Conservation (phyloP, 2,113 vertebrate genomes). For the Poeciliopsis retropinna region DNA sequence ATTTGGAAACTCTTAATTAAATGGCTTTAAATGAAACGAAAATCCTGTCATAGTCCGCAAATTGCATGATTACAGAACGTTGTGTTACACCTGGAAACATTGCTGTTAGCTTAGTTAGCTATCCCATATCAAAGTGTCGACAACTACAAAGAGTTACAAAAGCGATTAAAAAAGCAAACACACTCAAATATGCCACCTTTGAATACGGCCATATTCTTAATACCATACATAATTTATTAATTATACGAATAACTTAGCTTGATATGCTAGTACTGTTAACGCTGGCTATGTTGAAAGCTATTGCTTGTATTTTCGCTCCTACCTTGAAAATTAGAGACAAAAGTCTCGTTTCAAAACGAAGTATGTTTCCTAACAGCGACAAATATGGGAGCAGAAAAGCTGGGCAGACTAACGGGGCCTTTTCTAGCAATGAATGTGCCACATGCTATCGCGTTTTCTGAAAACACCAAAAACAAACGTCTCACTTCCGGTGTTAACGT, state of each 20-base stretch:
- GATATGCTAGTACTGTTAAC: slow-evolving; percentile 21
- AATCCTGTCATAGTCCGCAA: neutral
- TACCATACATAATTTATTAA: no score
- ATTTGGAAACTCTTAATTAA: no score
- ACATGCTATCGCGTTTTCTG: slow-evolving; percentile 21
- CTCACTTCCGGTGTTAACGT: slow-evolving; percentile 29
- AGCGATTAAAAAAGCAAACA: neutral
- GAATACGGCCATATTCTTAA: neutral
- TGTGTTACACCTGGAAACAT: neutral
- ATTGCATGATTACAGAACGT: neutral
- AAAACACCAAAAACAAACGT: neutral
- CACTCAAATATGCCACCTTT: neutral
- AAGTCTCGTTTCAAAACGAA: neutral
- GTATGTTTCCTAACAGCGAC: neutral
- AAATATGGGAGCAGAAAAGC: no score
- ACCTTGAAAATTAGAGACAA: slow-evolving; percentile 34
- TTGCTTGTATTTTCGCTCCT: neutral
- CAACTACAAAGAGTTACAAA: neutral
- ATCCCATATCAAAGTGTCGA: neutral
- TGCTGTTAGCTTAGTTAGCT: no score
- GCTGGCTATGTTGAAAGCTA: neutral
- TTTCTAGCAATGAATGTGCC: neutral
- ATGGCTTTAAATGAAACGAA: no score
- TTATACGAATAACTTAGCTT: neutral
- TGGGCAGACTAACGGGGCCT: neutral